phyloP scores from a whole-genome alignment of 2,797 vertebrate species.

The Phyllotis vaccarum region DNA sequence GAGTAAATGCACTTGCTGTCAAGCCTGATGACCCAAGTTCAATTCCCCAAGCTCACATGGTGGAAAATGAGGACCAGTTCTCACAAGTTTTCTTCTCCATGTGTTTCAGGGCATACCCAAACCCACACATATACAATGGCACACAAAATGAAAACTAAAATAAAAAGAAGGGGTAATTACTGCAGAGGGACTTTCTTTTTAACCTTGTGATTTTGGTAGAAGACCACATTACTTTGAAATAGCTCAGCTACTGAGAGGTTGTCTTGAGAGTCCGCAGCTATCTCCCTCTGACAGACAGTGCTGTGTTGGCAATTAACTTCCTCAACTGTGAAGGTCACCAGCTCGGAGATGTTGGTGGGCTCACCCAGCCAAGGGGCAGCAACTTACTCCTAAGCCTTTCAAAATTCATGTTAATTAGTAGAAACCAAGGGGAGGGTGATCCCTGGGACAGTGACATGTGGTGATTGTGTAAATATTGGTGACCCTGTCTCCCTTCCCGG shows the following conservation, averaged over 20 bases:
- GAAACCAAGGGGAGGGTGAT: neutral
- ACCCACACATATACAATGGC: too few relatives aligned
- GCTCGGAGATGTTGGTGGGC: neutral
- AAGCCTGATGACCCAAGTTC: neutral
- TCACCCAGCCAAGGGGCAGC: constrained; percentile 21
- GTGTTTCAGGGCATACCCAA: too few relatives aligned
- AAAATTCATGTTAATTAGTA: constrained; percentile 44
- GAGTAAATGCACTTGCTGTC: neutral
- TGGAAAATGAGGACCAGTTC: neutral
- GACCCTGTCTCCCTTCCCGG: neutral
- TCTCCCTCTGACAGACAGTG: neutral
- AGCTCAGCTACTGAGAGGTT: neutral
- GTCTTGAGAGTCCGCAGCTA: neutral
- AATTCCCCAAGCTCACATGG: neutral
- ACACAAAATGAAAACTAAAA: neutral
- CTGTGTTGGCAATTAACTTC: constrained; percentile 27
- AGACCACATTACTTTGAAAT: neutral
- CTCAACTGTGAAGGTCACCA: constrained; percentile 29
- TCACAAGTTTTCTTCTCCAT: neutral
- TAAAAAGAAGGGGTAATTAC: neutral
- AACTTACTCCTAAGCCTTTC: neutral
- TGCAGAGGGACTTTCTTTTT: neutral
- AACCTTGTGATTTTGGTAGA: neutral
- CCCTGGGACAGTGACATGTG: neutral
- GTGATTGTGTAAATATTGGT: constrained; percentile 53